Base-by-base conservation (phyloP, 2,888 invertebrate genomes). In the Drosophila borealis region DNA sequence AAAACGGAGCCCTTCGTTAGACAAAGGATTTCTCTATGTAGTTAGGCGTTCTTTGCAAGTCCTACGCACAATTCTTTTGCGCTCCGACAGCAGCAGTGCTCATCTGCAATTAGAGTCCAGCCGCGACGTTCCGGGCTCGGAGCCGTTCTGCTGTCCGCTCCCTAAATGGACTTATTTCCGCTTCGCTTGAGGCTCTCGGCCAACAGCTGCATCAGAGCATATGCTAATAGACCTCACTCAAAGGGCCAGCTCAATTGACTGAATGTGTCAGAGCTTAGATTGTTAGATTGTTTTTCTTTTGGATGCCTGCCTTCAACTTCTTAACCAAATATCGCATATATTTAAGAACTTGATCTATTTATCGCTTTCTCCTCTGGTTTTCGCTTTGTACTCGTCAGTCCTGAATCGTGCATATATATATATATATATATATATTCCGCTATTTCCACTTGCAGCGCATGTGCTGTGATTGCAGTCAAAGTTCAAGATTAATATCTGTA, bases 11-110 rank as follows among this genome's bases (percentile, higher is more conserved):
- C 29, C 46, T 46, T 36, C 36, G 45, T 76, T 76, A 55, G 54
- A 64, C 79, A 79, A 79, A 79, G 79, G 74, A 79, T 77, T 68
- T 66, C 81, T 69, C 73, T 73, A 73, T 78, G 65, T 67, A 59
- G 44, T 68, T 65, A 63, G 68, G 46, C 56, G 61, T 54, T 66
- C 57, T 48, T 42, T 61, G 42, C 36, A 34, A 56, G 61, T 60
- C 29, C 75, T 70, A 60, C 49, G 56, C 76, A 66, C 70, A 74
- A 65, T 74, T 66, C 51, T 14, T 39, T 70, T 55, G 54, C 44
- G 39, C 21, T 46, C 57, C 57, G 54, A 36, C 56, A 41, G 39
- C 37, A 37, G 53, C 53, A 34, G 42, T 49, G 56, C 71, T 80
- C 80, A 80, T 80, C 79, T 74, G 80, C 81, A 81, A 79, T 81